A percentile compares a stretch with the other conserved stretches of the same genome.
These are phyloP conservation scores for Carposina sasakii DNA, from an alignment of 1,140 invertebrate species.

Conservation along the genomic window DNA sequence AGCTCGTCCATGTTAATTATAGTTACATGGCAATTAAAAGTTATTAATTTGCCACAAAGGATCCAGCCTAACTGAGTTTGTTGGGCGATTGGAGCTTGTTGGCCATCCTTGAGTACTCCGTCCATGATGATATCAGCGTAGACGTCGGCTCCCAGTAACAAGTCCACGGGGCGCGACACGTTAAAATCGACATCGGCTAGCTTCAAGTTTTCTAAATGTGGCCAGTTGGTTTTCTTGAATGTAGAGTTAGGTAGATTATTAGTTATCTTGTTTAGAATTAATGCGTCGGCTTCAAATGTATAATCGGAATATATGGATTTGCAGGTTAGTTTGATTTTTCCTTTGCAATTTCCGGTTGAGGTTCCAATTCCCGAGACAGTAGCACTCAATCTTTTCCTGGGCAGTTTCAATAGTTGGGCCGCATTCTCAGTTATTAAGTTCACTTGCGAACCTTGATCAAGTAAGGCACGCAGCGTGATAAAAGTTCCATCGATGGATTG, in stretches of 20 bases:
- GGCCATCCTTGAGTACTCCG: conserved; percentile 13
- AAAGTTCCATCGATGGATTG: conserved; percentile 11
- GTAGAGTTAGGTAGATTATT: conserved; percentile 12
- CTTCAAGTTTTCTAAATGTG: conserved; percentile 10
- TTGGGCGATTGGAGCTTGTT: conserved; percentile 18
- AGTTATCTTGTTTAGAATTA: conserved; percentile 19
- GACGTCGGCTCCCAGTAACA: conserved; percentile 23
- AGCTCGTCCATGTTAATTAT: conserved; percentile 16
- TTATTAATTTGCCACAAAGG: conserved; percentile 22
- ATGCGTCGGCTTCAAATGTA: conserved; percentile 14
- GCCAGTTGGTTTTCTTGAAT: conserved; percentile 1
- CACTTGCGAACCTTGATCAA: conserved; percentile 25
- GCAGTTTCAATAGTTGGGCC: conserved; percentile 16
- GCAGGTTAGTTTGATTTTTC: conserved; percentile 11
- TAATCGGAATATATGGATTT: conserved; percentile 17
- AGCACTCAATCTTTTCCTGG: conserved; percentile 12
- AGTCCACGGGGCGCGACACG: conserved; percentile 13
- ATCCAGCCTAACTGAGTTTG: conserved; percentile 30
- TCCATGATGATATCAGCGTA: conserved; percentile 21
- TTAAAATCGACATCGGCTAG: conserved; percentile 10
- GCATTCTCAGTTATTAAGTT: conserved; percentile 23
- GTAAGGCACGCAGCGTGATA: conserved; percentile 16
- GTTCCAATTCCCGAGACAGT: conserved; percentile 16
- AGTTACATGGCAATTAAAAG: conserved; percentile 17
- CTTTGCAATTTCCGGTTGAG: conserved; percentile 15